These are phyloP conservation scores for Caradrina clavipalpis DNA, from an alignment of 2,888 invertebrate species.

Conservation along the genomic window DNA sequence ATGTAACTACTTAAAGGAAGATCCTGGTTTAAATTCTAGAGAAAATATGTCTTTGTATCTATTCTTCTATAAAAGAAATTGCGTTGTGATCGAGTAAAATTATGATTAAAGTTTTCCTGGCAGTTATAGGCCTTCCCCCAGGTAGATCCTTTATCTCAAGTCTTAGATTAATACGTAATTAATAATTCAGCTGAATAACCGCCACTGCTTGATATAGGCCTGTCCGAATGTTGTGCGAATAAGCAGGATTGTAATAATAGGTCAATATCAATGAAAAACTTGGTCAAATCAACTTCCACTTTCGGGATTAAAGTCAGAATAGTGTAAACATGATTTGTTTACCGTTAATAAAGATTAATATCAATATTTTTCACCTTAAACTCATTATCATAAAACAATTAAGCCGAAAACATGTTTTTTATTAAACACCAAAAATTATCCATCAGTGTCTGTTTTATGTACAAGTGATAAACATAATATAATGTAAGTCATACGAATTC, in stretches of 20 bases:
- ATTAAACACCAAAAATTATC: slow-evolving; percentile 46
- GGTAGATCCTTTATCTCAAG: no score
- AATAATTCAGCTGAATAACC: no score
- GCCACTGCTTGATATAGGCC: no score
- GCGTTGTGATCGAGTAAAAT: no score
- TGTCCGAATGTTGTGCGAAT: no score
- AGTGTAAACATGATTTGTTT: slow-evolving; percentile 2
- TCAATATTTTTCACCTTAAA: slow-evolving; percentile 34
- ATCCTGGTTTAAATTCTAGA: no score
- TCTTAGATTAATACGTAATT: not conserved
- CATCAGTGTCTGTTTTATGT: slow-evolving; percentile 48
- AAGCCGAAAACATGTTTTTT: slow-evolving; percentile 55
- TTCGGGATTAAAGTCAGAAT: not conserved
- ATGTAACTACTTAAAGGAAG: no score
- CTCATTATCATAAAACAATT: slow-evolving; percentile 36
- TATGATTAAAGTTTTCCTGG: no score
- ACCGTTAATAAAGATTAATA: slow-evolving; percentile 2
- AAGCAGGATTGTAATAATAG: no score
- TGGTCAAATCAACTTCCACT: not conserved
- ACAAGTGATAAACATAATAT: slow-evolving; percentile 28
- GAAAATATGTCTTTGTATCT: no score
- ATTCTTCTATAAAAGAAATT: not conserved
- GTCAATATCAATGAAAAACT: not conserved
- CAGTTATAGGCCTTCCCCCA: no score
- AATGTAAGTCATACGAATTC: slow-evolving; percentile 11